These are phyloP conservation scores for Euzophera pinguis DNA, from an alignment of 2,888 invertebrate genomes.

Conservation along the genomic window DNA sequence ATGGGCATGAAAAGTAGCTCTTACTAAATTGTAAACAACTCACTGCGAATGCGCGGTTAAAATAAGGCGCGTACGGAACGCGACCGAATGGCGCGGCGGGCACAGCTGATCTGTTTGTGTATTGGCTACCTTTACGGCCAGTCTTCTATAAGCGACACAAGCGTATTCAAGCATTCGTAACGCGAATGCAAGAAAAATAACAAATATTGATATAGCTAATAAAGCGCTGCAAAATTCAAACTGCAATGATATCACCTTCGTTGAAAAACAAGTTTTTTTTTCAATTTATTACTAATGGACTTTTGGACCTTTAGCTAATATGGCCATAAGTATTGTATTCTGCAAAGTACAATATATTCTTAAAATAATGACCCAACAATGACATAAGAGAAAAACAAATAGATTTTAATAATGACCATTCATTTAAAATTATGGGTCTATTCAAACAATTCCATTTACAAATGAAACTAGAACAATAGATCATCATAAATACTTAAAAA, in stretches of 20 bases:
- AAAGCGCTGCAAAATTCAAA: constrained; percentile 20
- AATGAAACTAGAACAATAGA: no score
- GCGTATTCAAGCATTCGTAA: constrained; percentile 29
- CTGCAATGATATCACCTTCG: constrained; percentile 27
- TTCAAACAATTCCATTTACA: no score
- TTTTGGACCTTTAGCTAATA: constrained; percentile 15
- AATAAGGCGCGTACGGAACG: constrained; percentile 7
- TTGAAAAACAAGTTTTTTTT: background rate
- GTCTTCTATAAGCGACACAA: constrained; percentile 28
- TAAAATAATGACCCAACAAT: no score
- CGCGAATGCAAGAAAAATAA: constrained; percentile 15
- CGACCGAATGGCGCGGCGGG: constrained; percentile 23
- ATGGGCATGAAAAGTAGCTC: constrained; percentile 14
- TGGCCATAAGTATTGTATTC: no score
- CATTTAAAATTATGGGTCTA: no score
- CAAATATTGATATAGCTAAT: constrained; percentile 16
- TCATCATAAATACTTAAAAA: no score
- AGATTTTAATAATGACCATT: no score
- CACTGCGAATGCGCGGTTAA: constrained; percentile 16
- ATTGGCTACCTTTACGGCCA: constrained; percentile 26
- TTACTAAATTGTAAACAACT: constrained; percentile 11
- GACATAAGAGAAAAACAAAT: no score
- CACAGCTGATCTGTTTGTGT: constrained; percentile 22
- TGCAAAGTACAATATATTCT: no score
- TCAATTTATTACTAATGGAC: background rate